Conservation (phyloP, 2,113 vertebrate species). For the Zapus hudsonius region DNA sequence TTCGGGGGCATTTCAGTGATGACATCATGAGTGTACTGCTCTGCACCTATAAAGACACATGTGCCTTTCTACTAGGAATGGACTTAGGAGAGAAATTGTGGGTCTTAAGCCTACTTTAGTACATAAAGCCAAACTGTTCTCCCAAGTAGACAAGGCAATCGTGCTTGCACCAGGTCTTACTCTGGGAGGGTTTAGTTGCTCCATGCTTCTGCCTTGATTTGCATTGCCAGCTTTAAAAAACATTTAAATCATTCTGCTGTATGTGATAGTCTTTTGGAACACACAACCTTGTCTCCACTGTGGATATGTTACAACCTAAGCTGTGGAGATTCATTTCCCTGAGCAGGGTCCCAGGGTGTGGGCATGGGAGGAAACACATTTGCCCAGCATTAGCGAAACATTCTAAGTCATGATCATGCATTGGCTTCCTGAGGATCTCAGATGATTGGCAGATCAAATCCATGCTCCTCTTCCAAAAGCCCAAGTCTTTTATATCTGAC, state of each 20-base stretch:
- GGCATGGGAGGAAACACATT: rapidly evolving
- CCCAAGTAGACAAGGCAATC: background rate
- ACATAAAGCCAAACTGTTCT: background rate
- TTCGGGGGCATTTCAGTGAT: background rate
- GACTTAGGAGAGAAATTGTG: background rate
- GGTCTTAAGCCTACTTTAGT: background rate
- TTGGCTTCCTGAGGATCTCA: background rate
- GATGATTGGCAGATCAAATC: background rate
- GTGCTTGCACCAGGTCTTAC: background rate
- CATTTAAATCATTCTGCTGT: background rate
- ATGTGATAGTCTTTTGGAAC: background rate
- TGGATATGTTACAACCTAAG: background rate
- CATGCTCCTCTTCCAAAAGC: background rate
- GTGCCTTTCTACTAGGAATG: background rate
- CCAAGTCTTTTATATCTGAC: background rate
- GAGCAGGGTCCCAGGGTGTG: background rate
- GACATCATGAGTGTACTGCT: background rate
- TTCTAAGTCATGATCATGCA: too few relatives aligned
- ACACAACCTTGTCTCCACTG: background rate
- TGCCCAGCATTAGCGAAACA: background rate
- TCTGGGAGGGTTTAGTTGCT: background rate
- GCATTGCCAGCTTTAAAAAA: too few relatives aligned
- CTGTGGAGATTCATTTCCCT: background rate
- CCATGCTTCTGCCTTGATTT: background rate
- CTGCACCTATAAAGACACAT: background rate